Conservation (phyloP, 2,888 invertebrate genomes). For the Rhyacophila evoluta region DNA sequence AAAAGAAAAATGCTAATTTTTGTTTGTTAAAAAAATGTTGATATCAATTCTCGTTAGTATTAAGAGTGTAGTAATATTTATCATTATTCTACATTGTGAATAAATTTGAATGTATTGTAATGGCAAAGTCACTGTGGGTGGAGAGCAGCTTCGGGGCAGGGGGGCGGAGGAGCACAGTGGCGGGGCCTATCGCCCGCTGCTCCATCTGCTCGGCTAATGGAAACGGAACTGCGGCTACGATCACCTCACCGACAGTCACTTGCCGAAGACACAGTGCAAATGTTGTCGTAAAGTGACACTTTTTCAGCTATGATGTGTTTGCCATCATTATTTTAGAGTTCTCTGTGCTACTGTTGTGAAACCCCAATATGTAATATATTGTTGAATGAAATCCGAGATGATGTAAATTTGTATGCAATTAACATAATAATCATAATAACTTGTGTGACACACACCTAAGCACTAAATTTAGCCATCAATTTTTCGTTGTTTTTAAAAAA, state of each 20-base stretch:
- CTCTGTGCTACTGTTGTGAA: too few relatives aligned
- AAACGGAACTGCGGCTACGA: constrained; percentile 50
- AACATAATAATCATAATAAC: too few relatives aligned
- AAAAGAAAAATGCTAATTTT: too few relatives aligned
- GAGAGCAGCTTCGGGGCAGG: constrained; percentile 64
- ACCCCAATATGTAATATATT: too few relatives aligned
- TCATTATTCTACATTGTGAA: too few relatives aligned
- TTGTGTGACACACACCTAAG: too few relatives aligned
- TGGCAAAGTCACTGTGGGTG: constrained; percentile 72
- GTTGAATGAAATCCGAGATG: too few relatives aligned
- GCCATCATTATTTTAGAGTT: background rate
- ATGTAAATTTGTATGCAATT: too few relatives aligned
- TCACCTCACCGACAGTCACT: constrained; percentile 56
- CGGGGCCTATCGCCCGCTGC: constrained; percentile 48
- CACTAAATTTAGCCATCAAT: too few relatives aligned
- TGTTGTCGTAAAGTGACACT: constrained; percentile 53
- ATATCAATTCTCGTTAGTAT: constrained; percentile 25
- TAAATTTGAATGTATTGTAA: constrained; percentile 42
- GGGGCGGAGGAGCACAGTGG: constrained; percentile 61
- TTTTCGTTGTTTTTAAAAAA: too few relatives aligned
- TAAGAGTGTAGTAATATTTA: constrained; percentile 48
- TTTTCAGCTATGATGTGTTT: background rate
- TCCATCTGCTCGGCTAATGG: constrained; percentile 56
- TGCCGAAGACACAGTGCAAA: constrained; percentile 64
- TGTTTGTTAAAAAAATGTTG: background rate